These are phyloP conservation scores for Caenorhabditis zanzibari DNA, from an alignment of 2,888 invertebrate species.

Conservation along the genomic window DNA sequence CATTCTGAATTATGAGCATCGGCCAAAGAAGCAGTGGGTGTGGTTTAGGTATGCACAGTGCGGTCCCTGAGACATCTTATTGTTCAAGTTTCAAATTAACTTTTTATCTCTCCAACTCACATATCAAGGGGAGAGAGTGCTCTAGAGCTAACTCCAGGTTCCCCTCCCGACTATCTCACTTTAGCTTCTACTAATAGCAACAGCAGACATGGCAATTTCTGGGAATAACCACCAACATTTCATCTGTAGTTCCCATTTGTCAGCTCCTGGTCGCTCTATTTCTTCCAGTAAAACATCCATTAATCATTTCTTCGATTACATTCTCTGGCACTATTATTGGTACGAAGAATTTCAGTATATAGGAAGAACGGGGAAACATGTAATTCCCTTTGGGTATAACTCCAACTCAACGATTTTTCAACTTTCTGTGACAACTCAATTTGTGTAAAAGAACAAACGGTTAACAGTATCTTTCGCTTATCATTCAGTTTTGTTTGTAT, in stretches of 20 bases:
- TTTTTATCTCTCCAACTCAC: constrained; percentile 41
- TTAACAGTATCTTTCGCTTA: background rate
- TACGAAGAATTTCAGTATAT: constrained; percentile 76
- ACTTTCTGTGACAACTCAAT: constrained; percentile 10
- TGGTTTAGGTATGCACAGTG: constrained; percentile 70
- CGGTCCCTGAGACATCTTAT: constrained; percentile 61
- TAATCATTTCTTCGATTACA: constrained; percentile 79
- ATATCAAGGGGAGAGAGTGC: too few relatives aligned
- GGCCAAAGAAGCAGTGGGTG: constrained; percentile 79
- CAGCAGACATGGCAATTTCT: constrained; percentile 63
- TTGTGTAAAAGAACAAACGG: constrained; percentile 12
- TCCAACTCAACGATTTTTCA: constrained; percentile 9
- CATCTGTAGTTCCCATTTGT: background rate
- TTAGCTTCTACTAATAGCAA: constrained; percentile 80
- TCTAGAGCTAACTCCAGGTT: too few relatives aligned
- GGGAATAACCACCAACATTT: background rate
- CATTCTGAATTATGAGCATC: constrained; percentile 77
- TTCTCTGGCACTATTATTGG: constrained; percentile 81
- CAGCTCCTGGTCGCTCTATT: constrained; percentile 74
- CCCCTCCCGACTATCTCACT: too few relatives aligned
- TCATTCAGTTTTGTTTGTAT: background rate
- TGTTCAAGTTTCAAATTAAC: background rate
- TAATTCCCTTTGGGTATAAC: constrained; percentile 77
- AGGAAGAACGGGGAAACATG: constrained; percentile 75
- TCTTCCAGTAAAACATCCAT: constrained; percentile 70